Conservation (phyloP, 2,888 invertebrate species). For the Philonicus albiceps region DNA sequence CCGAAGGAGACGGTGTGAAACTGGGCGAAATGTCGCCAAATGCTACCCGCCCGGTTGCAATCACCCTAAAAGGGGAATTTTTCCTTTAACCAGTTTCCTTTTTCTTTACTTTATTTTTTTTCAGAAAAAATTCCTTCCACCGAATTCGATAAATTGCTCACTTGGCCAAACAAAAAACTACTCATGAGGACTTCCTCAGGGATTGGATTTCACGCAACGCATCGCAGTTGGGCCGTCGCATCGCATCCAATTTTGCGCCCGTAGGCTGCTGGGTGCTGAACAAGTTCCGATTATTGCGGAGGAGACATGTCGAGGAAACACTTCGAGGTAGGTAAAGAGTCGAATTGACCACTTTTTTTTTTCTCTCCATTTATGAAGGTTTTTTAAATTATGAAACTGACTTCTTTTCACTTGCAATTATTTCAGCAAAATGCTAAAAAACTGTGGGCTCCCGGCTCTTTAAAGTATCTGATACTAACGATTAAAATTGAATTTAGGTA, state of each 20-base stretch:
- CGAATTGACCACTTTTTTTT: not conserved
- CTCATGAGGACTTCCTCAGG: slow-evolving; percentile 38
- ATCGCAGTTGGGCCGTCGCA: slow-evolving; percentile 6
- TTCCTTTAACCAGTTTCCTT: not conserved
- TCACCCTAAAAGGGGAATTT: slow-evolving; percentile 9
- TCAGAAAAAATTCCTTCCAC: slow-evolving; percentile 11
- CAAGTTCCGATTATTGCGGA: not conserved
- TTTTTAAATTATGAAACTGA: too few species aligned
- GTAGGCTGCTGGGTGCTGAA: not conserved
- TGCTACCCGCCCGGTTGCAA: not conserved
- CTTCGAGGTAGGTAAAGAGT: not conserved
- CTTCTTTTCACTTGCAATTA: too few species aligned
- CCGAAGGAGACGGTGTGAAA: slow-evolving; percentile 3
- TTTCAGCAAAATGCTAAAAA: too few species aligned
- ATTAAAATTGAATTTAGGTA: too few species aligned
- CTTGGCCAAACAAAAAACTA: slow-evolving; percentile 36
- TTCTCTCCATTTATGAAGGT: not conserved
- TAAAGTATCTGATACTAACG: too few species aligned
- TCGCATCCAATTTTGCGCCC: not conserved
- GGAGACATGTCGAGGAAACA: not conserved
- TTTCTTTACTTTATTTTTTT: not conserved
- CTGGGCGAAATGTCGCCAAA: slow-evolving; percentile 3
- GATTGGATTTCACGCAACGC: slow-evolving; percentile 24
- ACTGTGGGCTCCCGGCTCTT: too few species aligned
- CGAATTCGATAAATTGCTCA: slow-evolving; percentile 29